Percentiles rank a stretch among this genome's conserved stretches.
These are phyloP conservation scores for Lethenteron reissneri DNA, from an alignment of 2,113 vertebrate species.

Conservation along the genomic window DNA sequence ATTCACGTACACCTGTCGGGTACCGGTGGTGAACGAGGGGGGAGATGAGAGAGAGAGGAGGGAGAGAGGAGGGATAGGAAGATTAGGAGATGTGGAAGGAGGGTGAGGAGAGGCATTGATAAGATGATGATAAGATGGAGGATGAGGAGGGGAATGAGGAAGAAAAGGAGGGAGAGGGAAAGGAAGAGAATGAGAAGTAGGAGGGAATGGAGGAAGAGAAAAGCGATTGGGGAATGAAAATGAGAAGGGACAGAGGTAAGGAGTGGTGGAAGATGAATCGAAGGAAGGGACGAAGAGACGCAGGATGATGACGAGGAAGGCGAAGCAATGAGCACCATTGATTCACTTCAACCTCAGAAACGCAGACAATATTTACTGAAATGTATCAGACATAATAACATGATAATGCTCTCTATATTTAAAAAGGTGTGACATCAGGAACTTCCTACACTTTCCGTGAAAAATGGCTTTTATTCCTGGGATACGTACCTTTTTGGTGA, in stretches of 20 bases:
- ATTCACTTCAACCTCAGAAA: too few species aligned
- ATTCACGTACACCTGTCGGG: constrained; percentile 62
- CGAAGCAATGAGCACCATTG: too few species aligned
- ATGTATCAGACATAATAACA: too few species aligned
- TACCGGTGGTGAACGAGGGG: constrained; percentile 9
- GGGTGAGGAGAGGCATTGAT: constrained; percentile 11
- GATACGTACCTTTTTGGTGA: too few species aligned
- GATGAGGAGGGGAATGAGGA: too few species aligned
- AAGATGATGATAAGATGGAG: constrained; percentile 11
- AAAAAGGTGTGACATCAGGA: too few species aligned
- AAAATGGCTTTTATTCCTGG: too few species aligned
- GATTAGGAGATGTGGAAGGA: constrained; percentile 11
- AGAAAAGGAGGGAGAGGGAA: background rate
- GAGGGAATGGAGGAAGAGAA: background rate
- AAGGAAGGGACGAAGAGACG: background rate
- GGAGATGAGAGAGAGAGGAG: background rate
- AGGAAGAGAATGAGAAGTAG: constrained; percentile 5
- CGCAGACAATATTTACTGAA: too few species aligned
- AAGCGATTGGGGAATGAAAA: too few species aligned
- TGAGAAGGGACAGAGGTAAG: background rate
- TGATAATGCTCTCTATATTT: too few species aligned
- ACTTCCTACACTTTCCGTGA: too few species aligned
- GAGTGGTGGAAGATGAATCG: background rate
- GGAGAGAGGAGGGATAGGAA: constrained; percentile 10
- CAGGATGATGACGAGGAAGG: too few species aligned